Evolutionary conservation across 92 coral and sea anemone genomes (phyloP).

Genomic region (Siderastrea siderea): DNA sequence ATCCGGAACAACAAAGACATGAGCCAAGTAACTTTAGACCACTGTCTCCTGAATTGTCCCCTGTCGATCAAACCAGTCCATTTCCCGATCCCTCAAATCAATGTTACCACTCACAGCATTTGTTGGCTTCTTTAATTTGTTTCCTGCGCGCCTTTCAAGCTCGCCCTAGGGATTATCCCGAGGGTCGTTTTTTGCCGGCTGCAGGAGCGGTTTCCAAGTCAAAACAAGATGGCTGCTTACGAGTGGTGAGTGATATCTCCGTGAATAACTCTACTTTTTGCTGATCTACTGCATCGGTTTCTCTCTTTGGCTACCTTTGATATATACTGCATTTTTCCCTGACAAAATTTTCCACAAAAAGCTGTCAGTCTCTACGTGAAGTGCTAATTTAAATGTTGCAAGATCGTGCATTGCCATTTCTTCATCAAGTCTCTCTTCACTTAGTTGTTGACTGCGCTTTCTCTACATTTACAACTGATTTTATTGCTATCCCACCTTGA

Average conservation of each 20-base stretch:
- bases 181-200: background rate
- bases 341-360: background rate
- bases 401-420: background rate
- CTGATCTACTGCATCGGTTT: background rate
- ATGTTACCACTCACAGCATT: too few relatives aligned
- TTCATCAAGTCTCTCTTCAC: background rate
- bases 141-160: too few relatives aligned
- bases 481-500: background rate
- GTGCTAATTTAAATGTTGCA: background rate
- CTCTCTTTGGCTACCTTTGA: background rate
- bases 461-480: background rate
- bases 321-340: background rate
- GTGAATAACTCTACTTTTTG: background rate
- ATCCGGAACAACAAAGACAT: too few relatives aligned
- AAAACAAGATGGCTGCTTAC: slow-evolving; percentile 82
- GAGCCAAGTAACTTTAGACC: too few relatives aligned
- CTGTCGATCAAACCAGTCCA: too few relatives aligned
- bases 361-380: background rate
- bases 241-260: slow-evolving; percentile 79
- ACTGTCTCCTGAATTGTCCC: too few relatives aligned
- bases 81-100: too few relatives aligned
- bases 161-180: too few relatives aligned
- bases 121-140: too few relatives aligned
- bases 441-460: background rate
- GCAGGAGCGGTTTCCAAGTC: slow-evolving; percentile 61